These are phyloP conservation scores for Philereme vetulata DNA, from an alignment of 2,888 invertebrate species.

Conservation along the genomic window DNA sequence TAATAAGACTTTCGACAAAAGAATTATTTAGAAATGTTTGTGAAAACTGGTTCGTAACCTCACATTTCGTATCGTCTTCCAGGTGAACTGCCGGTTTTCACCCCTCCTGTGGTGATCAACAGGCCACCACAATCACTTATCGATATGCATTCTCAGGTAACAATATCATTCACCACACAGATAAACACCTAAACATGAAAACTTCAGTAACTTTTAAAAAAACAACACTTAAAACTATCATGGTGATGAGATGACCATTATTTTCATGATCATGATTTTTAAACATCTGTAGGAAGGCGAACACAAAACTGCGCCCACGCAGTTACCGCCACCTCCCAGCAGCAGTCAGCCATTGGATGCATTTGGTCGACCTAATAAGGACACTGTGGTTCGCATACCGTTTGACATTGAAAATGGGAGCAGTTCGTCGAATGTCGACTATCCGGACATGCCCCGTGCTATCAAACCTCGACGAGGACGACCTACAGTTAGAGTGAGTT, in stretches of 20 bases:
- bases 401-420: constrained; percentile 72
- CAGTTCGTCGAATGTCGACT: constrained; percentile 49
- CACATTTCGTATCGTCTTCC: constrained; percentile 7
- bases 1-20: too few species aligned
- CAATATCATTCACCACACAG: too few species aligned
- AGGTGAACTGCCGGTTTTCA: constrained; percentile 76
- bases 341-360: constrained; percentile 46
- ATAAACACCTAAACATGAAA: not conserved
- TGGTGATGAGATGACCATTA: too few species aligned
- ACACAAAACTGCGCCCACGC: constrained; percentile 47
- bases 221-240: not conserved
- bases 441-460: constrained; percentile 58
- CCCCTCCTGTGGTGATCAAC: constrained; percentile 77
- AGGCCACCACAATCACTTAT: constrained; percentile 74
- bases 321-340: constrained; percentile 48
- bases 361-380: constrained; percentile 54
- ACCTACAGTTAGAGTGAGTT: constrained; percentile 65
- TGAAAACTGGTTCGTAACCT: too few species aligned
- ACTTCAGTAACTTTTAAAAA: not conserved
- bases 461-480: constrained; percentile 70
- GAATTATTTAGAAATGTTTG: too few species aligned
- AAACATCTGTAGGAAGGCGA: constrained; percentile 53
- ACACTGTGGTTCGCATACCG: constrained; percentile 74
- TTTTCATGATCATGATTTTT: too few species aligned
- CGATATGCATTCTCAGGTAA: constrained; percentile 72